Percentiles rank a stretch among this genome's conserved stretches.
phyloP scores from a whole-genome alignment of 2,888 invertebrate species.

The Blastobasis lacticolella region DNA sequence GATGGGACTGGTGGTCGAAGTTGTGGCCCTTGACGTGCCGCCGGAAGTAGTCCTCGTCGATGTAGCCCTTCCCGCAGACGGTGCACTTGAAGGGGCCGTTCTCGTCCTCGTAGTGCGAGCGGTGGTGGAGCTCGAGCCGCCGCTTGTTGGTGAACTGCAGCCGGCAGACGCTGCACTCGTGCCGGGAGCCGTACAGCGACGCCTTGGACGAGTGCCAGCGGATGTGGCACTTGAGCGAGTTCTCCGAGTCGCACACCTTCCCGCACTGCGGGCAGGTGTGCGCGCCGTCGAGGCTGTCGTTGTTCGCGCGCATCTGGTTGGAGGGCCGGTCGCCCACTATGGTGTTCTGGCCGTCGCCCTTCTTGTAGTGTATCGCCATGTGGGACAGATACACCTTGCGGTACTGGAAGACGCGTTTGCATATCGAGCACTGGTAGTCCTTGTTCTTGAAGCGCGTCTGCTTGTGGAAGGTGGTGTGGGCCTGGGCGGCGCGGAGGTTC shows the following conservation, averaged over 20 bases:
- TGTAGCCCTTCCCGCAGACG: constrained; percentile 69
- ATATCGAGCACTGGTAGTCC: constrained; percentile 66
- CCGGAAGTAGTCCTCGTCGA: constrained; percentile 62
- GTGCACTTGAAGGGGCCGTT: constrained; percentile 67
- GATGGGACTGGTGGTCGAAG: constrained; percentile 55
- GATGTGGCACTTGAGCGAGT: constrained; percentile 57
- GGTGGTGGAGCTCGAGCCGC: constrained; percentile 56
- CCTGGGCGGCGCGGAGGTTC: constrained; percentile 60
- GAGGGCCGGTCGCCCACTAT: constrained; percentile 39
- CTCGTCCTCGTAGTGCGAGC: constrained; percentile 66
- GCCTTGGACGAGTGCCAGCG: constrained; percentile 63
- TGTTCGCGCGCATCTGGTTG: constrained; percentile 25
- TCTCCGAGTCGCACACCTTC: constrained; percentile 58
- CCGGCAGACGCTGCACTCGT: constrained; percentile 64
- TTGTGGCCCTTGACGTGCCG: constrained; percentile 71
- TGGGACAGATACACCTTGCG: constrained; percentile 61
- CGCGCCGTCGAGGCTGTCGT: constrained; percentile 34
- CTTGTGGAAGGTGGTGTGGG: constrained; percentile 65
- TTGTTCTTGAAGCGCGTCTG: constrained; percentile 63
- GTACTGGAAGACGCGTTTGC: constrained; percentile 59
- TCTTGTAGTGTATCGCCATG: constrained; percentile 64
- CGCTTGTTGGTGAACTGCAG: constrained; percentile 63
- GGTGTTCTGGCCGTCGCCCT: constrained; percentile 57
- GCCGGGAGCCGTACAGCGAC: constrained; percentile 50
- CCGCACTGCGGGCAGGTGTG: constrained; percentile 61